These are phyloP conservation scores for Leptinotarsa haldemani DNA, from an alignment of 2,888 invertebrate genomes.

Conservation along the genomic window DNA sequence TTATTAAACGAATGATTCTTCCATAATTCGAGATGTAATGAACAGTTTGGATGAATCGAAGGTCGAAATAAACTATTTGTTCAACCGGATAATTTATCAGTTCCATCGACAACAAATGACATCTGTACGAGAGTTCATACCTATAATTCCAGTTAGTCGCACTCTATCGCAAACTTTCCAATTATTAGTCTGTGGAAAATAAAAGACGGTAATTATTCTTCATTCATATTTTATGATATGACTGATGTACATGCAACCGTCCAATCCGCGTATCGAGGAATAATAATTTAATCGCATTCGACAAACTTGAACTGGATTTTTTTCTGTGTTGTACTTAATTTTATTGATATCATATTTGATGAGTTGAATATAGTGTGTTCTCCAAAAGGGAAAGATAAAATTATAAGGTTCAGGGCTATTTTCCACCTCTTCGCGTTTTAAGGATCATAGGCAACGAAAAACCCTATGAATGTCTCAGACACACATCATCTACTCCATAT, in stretches of 20 bases:
- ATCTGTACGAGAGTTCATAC: not conserved
- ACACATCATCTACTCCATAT: too few relatives aligned
- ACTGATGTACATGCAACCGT: slow-evolving; percentile 3
- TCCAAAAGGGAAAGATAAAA: too few relatives aligned
- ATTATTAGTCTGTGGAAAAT: not conserved
- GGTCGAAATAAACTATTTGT: not conserved
- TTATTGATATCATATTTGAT: too few relatives aligned
- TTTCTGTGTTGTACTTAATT: not conserved
- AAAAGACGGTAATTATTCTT: slow-evolving; percentile 9
- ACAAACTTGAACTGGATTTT: not conserved
- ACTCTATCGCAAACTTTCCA: not conserved
- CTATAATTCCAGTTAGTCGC: slow-evolving; percentile 2
- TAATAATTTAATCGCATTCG: not conserved
- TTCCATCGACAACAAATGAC: not conserved
- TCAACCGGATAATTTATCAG: not conserved
- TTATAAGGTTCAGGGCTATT: too few relatives aligned
- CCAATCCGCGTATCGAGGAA: not conserved
- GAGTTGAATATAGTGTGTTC: too few relatives aligned
- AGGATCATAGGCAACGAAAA: too few relatives aligned
- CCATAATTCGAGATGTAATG: not conserved
- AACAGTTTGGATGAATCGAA: not conserved
- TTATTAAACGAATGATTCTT: not conserved
- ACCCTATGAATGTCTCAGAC: too few relatives aligned
- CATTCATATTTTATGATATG: slow-evolving; percentile 15
- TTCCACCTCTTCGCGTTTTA: too few relatives aligned